Evolutionary conservation across 2,888 invertebrate species (phyloP), one percentile per base, ranked within the genome.

Genomic region (Drosophila quasianomalipes): DNA sequence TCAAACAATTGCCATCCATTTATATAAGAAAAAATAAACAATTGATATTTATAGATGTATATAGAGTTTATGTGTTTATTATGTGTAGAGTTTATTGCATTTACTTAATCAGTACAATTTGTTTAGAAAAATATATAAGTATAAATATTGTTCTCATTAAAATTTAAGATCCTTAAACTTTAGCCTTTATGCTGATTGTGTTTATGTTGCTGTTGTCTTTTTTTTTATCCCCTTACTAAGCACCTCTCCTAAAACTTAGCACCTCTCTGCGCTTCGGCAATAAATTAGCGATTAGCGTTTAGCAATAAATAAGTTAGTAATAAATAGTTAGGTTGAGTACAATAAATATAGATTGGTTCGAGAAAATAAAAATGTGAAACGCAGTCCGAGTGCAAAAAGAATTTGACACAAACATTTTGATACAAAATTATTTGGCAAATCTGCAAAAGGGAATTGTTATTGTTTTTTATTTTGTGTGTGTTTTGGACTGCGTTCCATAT

Each of bases 31-130:
- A 62, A 54, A 51, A 28, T 31, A 49, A 7, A 19, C 1, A 53
- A 12, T 9, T 26, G 9, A 59, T 69, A 19, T 66, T 57, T 83
- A 63, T 78, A 58, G 74, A 72, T 76, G 67, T 86, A 81, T 87
- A 71, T 88, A 74, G 74, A 70, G 70, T 84, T 87, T 76, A 77
- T 88, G 28, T 28, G 28, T 28, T 28, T 76, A 76, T 88, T 74
- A 80, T 80, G 67, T 59, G 74, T 85, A 83, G 74, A 80, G 84
- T 88, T 85, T 74, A 85, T 88, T 89, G 81, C 85, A 76, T 91
- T 91, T 91, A 90, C 92, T 92, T 92, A 92, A 83, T 92, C 92
- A 92, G 91, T 92, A 92, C 92, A 91, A 90, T 92, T 91, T 81
- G 81, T 91, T 90, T 91, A 85, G 82, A 81, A 89, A 81, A 78